Conservation (phyloP, 1,140 invertebrate species). For the Lasioglossum albipes region DNA sequence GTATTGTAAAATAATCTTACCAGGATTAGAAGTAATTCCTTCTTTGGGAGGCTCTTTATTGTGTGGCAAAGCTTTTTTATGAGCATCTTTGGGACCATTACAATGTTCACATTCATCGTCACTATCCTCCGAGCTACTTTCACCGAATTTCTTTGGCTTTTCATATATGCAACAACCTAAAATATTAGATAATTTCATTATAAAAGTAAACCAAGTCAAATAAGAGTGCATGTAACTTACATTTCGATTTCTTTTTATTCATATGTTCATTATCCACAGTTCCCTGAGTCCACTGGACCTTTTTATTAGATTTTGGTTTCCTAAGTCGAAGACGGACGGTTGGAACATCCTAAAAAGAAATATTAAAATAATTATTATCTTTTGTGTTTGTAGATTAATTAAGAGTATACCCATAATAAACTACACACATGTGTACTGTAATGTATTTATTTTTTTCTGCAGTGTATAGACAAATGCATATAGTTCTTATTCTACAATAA, state of each 20-base stretch:
- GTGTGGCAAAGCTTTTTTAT: slow-evolving; percentile 80
- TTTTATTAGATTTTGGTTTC: slow-evolving; percentile 87
- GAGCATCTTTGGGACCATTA: slow-evolving; percentile 89
- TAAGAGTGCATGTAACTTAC: slow-evolving; percentile 78
- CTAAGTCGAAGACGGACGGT: slow-evolving; percentile 87
- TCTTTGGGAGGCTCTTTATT: slow-evolving; percentile 65
- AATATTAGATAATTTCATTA: background rate
- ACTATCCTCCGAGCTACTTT: slow-evolving; percentile 89
- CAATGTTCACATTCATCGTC: slow-evolving; percentile 93
- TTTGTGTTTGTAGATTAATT: slow-evolving; percentile 5
- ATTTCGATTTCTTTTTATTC: slow-evolving; percentile 97
- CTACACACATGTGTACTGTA: background rate
- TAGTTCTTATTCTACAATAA: slow-evolving; percentile 12
- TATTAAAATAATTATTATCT: slow-evolving; percentile 34
- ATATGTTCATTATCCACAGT: slow-evolving; percentile 96
- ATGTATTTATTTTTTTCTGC: slow-evolving; percentile 12
- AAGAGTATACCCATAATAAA: background rate
- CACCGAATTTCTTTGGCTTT: slow-evolving; percentile 89
- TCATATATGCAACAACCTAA: slow-evolving; percentile 94
- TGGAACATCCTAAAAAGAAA: slow-evolving; percentile 80
- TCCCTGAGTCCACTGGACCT: slow-evolving; percentile 92
- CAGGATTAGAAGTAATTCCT: slow-evolving; percentile 52
- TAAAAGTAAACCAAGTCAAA: too few species aligned
- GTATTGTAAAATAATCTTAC: slow-evolving; percentile 34
- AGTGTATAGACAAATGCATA: slow-evolving; percentile 1